Evolutionary conservation across 2,888 invertebrate genomes (phyloP).

Genomic region (Panzeria rudis): DNA sequence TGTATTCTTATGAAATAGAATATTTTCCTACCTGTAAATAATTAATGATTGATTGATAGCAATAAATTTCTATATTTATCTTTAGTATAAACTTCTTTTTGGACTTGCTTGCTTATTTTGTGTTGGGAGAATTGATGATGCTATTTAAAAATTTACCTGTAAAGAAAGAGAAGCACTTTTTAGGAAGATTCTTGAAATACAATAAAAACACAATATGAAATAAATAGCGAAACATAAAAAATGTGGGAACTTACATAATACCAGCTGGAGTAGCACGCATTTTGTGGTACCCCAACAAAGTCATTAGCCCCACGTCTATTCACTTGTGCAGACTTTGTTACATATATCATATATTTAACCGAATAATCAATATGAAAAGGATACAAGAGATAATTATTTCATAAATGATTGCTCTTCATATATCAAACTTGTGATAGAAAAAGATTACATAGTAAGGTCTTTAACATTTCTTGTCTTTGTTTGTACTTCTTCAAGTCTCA

Average conservation of each 20-base stretch:
- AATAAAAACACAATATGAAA: background rate
- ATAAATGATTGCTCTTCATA: too few species aligned
- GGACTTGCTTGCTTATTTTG: background rate
- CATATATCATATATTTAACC: too few species aligned
- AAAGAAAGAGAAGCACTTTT: background rate
- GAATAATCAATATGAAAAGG: too few species aligned
- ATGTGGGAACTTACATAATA: background rate
- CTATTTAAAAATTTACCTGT: background rate
- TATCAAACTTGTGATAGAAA: too few species aligned
- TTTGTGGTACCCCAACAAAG: too few species aligned
- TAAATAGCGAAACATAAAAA: background rate
- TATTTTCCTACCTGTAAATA: background rate
- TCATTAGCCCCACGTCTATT: too few species aligned
- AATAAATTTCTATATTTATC: background rate
- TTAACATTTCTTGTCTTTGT: too few species aligned
- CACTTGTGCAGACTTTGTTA: too few species aligned
- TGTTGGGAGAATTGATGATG: background rate
- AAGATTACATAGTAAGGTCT: too few species aligned
- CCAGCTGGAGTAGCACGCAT: too few species aligned
- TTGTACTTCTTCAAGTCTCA: too few species aligned
- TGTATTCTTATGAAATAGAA: background rate
- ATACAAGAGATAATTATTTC: too few species aligned
- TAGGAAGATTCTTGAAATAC: background rate
- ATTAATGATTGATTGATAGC: background rate
- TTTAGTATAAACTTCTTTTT: background rate